Evolutionary conservation across 2,888 invertebrate genomes (phyloP), one percentile per base, ranked within the genome.

Genomic region (Ellobium chinense): DNA sequence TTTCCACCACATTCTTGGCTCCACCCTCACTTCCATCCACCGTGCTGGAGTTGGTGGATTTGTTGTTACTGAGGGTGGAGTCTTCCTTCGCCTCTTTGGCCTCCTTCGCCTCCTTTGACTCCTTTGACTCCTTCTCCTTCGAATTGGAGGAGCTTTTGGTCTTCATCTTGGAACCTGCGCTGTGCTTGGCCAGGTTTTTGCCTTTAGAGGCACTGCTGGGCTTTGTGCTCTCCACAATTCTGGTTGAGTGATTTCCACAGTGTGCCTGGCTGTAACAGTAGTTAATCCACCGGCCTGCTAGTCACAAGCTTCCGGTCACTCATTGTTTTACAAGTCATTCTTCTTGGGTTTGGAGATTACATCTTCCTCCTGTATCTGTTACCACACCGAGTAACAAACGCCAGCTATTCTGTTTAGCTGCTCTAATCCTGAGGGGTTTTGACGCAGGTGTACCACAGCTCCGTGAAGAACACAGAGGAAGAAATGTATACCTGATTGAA

Each of bases 11-110:
- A 27, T 24, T n/a, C 14, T 37, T 70, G 12, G 37, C 46, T 21
- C 62, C 63, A 24, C 29, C 58, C 1, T 72, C 72, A 29, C 37
- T 72, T 18, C 56, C 37, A 1, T 72, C 72, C 2, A 56, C 78
- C 1, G 76, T 66, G 77, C 77, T 77, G 39, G 78, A 72, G 27
- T 29, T n/a, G 18, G 56, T 36, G n/a, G 78, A 37, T 29, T 63
- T 63, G 9, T 63, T 56, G 58, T 81, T 81, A 46, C 74, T 80
- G 65, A 80, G 74, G 58, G 31, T 80, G 29, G 80, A 80, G 36
- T 80, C 80, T 36, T 80, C 80, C 68, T 80, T 80, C 4, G 72
- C 29, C 46, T 65, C 66, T 18, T 56, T 66, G 34, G 76, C 66
- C 34, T 46, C 60, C 29, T 77, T 77, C 2, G 72, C 29, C 46